A percentile compares a stretch with the other conserved stretches of the same genome.
Evolutionary conservation across 1,140 invertebrate species (phyloP).

Genomic region (Nasonia vitripennis): DNA sequence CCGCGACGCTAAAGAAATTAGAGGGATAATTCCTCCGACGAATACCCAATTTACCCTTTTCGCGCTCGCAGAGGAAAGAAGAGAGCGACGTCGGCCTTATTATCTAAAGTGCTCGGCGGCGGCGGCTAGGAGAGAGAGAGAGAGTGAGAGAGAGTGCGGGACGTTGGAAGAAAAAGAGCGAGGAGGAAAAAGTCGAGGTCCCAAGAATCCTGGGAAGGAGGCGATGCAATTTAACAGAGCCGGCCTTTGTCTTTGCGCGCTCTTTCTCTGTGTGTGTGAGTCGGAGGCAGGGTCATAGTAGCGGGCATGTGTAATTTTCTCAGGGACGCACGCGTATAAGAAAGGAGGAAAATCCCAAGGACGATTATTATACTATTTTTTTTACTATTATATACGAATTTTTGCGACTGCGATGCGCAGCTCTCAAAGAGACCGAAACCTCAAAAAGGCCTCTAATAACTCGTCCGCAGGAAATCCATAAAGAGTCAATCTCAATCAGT

Average conservation of each 20-base stretch:
- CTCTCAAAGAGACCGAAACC: not conserved
- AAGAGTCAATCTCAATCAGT: slow-evolving; percentile 14
- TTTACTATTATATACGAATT: no score
- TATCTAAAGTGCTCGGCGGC: slow-evolving; percentile 75
- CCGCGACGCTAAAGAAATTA: slow-evolving; percentile 73
- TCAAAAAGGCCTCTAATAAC: not conserved
- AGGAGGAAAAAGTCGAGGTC: not conserved
- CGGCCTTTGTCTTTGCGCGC: slow-evolving; percentile 36
- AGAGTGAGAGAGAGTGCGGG: slow-evolving; percentile 46
- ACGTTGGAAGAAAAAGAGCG: slow-evolving; percentile 55
- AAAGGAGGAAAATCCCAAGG: not conserved
- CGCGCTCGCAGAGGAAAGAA: slow-evolving; percentile 53
- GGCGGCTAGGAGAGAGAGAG: slow-evolving; percentile 60
- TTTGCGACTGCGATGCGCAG: no score
- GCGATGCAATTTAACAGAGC: slow-evolving; percentile 38
- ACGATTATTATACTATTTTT: no score
- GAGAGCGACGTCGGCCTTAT: slow-evolving; percentile 70
- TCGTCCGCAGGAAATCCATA: not conserved
- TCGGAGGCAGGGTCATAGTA: not conserved
- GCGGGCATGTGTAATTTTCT: not conserved
- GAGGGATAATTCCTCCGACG: slow-evolving; percentile 75
- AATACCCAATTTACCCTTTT: slow-evolving; percentile 75
- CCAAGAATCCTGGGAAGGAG: slow-evolving; percentile 48
- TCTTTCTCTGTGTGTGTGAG: not conserved
- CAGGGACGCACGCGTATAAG: not conserved